phyloP scores from a whole-genome alignment of 2,113 vertebrate genomes.

The Ophthalmolycus amberensis region DNA sequence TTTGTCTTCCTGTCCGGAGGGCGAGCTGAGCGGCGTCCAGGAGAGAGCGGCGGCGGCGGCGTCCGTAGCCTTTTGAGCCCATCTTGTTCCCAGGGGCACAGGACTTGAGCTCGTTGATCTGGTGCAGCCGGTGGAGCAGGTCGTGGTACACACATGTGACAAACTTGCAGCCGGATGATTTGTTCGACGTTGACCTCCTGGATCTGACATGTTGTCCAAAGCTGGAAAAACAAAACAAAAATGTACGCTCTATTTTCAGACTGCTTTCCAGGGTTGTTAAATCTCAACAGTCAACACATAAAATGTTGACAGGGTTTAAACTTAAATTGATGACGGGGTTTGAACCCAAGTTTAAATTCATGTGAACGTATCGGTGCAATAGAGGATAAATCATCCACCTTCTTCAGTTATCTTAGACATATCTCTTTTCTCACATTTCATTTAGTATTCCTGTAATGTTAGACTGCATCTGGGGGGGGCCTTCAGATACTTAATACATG shows the following conservation, averaged over 20 bases:
- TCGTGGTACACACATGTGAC: conserved; percentile 89
- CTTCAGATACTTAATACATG: neutral
- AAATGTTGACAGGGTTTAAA: neutral
- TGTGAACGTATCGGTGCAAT: neutral
- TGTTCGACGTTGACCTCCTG: conserved; percentile 76
- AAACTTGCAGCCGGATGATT: conserved; percentile 84
- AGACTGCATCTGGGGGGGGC: neutral
- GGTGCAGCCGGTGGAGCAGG: conserved; percentile 83
- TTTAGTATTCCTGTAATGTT: neutral
- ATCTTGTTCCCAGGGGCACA: conserved; percentile 85
- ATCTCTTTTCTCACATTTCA: neutral
- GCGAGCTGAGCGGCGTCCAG: neutral
- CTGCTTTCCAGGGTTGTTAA: neutral
- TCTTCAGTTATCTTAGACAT: neutral
- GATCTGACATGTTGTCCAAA: conserved; percentile 65
- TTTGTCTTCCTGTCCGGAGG: conserved; percentile 23
- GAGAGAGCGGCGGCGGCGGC: conserved; percentile 86
- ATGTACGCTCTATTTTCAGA: neutral
- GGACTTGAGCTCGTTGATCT: conserved; percentile 70
- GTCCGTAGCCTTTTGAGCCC: conserved; percentile 86
- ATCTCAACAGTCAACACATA: neutral
- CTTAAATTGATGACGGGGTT: neutral
- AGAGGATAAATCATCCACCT: neutral
- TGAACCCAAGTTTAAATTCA: conserved; percentile 1
- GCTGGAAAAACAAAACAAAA: conserved; percentile 26